phyloP scores from a whole-genome alignment of 1,140 invertebrate genomes.

The Trichonephila clavata region DNA sequence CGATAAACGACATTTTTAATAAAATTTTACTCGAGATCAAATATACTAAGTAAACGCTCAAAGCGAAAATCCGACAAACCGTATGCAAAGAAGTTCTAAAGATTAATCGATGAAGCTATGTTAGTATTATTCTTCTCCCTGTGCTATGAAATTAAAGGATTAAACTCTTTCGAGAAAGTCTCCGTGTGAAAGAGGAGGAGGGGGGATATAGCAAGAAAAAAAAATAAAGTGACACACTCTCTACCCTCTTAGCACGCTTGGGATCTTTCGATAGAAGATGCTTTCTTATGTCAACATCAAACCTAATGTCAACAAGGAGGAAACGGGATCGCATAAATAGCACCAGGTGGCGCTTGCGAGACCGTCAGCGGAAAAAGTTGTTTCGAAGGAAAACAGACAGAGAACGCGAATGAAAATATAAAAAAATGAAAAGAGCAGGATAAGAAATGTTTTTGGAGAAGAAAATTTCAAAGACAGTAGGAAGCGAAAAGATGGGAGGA shows the following conservation, averaged over 20 bases:
- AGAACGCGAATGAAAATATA: neutral
- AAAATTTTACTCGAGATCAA: conserved; percentile 12
- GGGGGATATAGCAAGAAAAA: neutral
- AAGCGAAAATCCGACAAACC: neutral
- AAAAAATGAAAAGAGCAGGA: neutral
- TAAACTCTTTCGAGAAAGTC: conserved; percentile 36
- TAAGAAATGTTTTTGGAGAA: conserved; percentile 63
- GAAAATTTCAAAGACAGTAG: conserved; percentile 72
- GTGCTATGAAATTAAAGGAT: conserved; percentile 39
- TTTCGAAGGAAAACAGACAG: conserved; percentile 58
- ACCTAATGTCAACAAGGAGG: conserved; percentile 68
- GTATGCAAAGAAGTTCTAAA: conserved; percentile 38
- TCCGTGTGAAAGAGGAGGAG: neutral
- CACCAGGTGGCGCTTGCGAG: conserved; percentile 59
- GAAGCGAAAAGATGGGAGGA: conserved; percentile 52
- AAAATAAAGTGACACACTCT: conserved; percentile 31
- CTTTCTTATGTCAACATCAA: conserved; percentile 72
- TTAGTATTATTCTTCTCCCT: conserved; percentile 21
- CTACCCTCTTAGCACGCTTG: conserved; percentile 17
- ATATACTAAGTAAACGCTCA: conserved; percentile 31
- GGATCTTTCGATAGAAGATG: conserved; percentile 56
- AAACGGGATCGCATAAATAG: conserved; percentile 60
- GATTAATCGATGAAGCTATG: conserved; percentile 15
- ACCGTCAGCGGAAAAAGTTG: conserved; percentile 57
- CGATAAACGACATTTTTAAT: conserved; percentile 16